phyloP scores from a whole-genome alignment of 2,113 vertebrate genomes.

The Planiliza haematocheilus region DNA sequence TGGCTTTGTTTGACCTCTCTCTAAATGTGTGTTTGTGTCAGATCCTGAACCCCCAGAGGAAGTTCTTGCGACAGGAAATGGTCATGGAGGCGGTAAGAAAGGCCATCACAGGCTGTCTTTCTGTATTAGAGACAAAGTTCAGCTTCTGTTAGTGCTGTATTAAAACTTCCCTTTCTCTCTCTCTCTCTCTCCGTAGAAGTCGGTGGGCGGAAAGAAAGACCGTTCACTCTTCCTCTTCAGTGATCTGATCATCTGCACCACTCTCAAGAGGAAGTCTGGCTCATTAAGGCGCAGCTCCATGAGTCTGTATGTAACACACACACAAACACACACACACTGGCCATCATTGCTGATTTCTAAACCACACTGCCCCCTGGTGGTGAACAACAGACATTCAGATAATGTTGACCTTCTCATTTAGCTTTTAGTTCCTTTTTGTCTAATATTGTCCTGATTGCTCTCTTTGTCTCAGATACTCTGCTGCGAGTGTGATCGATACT shows the following conservation, averaged over 20 bases:
- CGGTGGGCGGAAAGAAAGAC: slow-evolving; percentile 95
- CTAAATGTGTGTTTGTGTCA: slow-evolving; percentile 66
- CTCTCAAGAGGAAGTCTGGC: slow-evolving; percentile 97
- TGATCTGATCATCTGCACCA: slow-evolving; percentile 96
- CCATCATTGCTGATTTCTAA: neutral
- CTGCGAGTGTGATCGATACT: slow-evolving; percentile 94
- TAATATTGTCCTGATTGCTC: too few species aligned
- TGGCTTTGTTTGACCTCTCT: neutral
- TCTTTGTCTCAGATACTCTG: slow-evolving; percentile 87
- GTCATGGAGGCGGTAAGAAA: slow-evolving; percentile 94
- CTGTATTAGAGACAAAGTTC: too few species aligned
- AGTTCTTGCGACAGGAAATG: slow-evolving; percentile 98
- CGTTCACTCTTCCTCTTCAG: slow-evolving; percentile 98
- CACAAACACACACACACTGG: neutral
- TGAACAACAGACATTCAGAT: neutral
- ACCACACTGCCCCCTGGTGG: slow-evolving; percentile 52
- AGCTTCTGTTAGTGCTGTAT: neutral
- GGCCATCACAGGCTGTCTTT: neutral
- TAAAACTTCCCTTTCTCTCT: slow-evolving; percentile 2
- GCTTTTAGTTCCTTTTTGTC: neutral
- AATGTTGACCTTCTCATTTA: neutral
- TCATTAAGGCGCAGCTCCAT: slow-evolving; percentile 97
- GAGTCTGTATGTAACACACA: slow-evolving; percentile 89
- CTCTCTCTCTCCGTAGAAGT: slow-evolving; percentile 85
- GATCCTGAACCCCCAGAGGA: slow-evolving; percentile 95